A percentile compares a stretch with the other conserved stretches of the same genome.
Evolutionary conservation across 2,113 vertebrate species (phyloP).

Genomic region (Excalfactoria chinensis): DNA sequence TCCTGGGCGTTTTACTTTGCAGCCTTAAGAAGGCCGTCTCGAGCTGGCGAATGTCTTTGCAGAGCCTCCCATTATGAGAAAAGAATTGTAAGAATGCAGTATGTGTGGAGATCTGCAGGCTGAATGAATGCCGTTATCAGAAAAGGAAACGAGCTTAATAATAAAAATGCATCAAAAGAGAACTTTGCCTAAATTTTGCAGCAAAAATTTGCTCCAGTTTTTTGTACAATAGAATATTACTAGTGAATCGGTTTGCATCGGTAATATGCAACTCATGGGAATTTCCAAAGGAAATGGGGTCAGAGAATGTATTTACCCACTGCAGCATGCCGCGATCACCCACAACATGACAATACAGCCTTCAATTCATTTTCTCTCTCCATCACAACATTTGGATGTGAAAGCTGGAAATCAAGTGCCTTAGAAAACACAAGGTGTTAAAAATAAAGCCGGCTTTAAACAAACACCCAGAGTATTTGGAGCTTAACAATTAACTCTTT

Average conservation of each 20-base stretch:
- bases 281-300: not conserved
- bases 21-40: not conserved
- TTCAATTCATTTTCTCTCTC: not conserved
- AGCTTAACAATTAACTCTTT: not conserved
- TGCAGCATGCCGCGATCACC: not conserved
- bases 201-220: not conserved
- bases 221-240: not conserved
- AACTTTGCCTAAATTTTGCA: not conserved
- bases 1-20: constrained; percentile 12
- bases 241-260: not conserved
- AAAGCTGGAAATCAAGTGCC: not conserved
- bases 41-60: not conserved
- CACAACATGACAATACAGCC: not conserved
- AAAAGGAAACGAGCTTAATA: not conserved
- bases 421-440: not conserved
- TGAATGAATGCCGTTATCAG: not conserved
- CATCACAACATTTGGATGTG: not conserved
- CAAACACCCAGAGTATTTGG: not conserved
- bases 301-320: not conserved
- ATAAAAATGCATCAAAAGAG: not conserved
- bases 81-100: not conserved
- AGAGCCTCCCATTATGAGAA: not conserved
- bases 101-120: not conserved
- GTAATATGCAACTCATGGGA: not conserved
- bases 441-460: not conserved